Percentiles rank a stretch among this genome's conserved stretches.
phyloP scores from a whole-genome alignment of 2,888 invertebrate species.

The Agrochola lota region DNA sequence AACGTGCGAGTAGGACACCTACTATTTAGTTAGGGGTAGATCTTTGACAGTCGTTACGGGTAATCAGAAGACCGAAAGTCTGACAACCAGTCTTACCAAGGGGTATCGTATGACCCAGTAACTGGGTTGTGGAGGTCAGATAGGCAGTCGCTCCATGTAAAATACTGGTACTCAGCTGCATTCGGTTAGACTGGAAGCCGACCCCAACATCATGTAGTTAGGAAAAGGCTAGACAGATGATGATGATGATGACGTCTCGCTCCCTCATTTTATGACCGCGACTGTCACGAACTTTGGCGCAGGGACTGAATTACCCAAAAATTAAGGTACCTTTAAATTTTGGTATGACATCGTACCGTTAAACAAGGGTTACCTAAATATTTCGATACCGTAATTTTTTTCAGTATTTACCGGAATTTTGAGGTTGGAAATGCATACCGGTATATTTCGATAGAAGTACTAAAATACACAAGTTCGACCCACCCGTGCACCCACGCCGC shows the following conservation, averaged over 20 bases:
- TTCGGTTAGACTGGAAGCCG: background rate
- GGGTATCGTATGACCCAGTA: background rate
- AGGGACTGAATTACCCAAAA: too few relatives aligned
- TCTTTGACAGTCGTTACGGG: background rate
- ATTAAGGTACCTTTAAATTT: too few relatives aligned
- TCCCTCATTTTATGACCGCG: background rate
- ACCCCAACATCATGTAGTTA: background rate
- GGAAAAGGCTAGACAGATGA: background rate
- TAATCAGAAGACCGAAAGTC: background rate
- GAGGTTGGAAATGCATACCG: too few relatives aligned
- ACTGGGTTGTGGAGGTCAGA: background rate
- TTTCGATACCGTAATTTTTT: too few relatives aligned
- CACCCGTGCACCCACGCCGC: too few relatives aligned
- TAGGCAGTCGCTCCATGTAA: background rate
- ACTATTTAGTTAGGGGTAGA: background rate
- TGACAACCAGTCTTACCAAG: background rate
- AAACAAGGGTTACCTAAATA: too few relatives aligned
- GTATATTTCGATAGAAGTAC: too few relatives aligned
- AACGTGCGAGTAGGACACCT: background rate
- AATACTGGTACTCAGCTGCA: background rate
- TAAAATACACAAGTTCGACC: too few relatives aligned
- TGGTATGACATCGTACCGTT: too few relatives aligned
- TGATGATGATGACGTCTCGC: background rate
- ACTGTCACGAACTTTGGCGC: background rate
- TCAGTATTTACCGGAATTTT: too few relatives aligned